Base-by-base conservation (phyloP, 92 coral and sea anemone genomes). In the Palythoa heliodiscus region DNA sequence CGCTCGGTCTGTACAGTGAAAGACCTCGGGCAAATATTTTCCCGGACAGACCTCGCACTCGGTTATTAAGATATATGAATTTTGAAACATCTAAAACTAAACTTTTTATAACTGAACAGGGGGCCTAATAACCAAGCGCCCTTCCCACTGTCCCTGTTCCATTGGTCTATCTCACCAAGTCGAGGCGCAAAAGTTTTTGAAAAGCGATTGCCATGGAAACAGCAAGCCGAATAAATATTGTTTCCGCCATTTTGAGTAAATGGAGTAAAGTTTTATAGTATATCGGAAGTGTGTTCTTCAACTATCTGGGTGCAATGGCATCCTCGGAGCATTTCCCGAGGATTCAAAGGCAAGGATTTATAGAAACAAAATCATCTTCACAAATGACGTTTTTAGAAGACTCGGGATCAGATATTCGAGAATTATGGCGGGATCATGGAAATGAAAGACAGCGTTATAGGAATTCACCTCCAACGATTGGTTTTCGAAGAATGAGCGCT, bases 391-490 rank as follows among this genome's bases (percentile, higher is more conserved):
- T 91, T 52, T 75, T 94, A 8, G 98, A 95, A 66, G 98, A 95
- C 61, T 91, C 98, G 5, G 92, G 92, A 35, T 89, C 91, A 61
- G 98, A 94, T 47, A 85, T 94, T 87, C 93, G 94, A 88, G 98
- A 94, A 77, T 78, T 94, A 2, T 86, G 93, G 87, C 86, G 92
- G 61, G 98, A 92, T 23, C 85, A 91, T n/a, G 95, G 98, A 15
- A 92, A 94, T 57, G 98, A 94, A 72, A 85, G 98, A 52, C 98
- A 94, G 50, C 71, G 93, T 11, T 93, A 87, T 77, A 75, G 98
- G 84, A 89, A 88, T 74, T 92, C 96, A 3, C 99, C 95, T 2
- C 94, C 99, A 50, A 94, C 91, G 70, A 88, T 93, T 52, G 97
- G 98, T 17, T 92, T 91, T 87, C 89, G 98, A 37, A 87, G 93